phyloP scores from a whole-genome alignment of 2,888 invertebrate species.

The Chymomyza procnemis region DNA sequence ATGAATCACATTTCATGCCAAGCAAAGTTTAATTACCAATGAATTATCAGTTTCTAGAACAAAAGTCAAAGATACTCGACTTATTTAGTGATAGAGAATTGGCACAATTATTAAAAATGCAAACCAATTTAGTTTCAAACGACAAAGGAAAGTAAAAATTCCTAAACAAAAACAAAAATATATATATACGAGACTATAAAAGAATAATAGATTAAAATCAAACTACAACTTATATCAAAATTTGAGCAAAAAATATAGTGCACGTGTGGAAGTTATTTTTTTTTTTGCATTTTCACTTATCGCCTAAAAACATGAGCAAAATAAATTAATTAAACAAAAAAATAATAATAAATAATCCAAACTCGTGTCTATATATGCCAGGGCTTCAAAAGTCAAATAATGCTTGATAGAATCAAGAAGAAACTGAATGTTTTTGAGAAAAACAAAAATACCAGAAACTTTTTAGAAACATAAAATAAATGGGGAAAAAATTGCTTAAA shows the following conservation, averaged over 20 bases:
- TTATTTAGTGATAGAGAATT: slow-evolving; percentile 17
- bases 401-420: too few relatives aligned
- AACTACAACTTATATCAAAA: neutral
- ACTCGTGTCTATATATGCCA: too few relatives aligned
- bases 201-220: neutral
- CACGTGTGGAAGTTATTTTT: neutral
- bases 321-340: too few relatives aligned
- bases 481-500: too few relatives aligned
- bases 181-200: too few relatives aligned
- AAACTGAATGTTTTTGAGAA: too few relatives aligned
- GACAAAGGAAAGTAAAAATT: neutral
- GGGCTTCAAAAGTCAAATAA: too few relatives aligned
- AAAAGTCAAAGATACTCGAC: slow-evolving; percentile 34
- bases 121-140: neutral
- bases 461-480: too few relatives aligned
- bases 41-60: slow-evolving; percentile 42
- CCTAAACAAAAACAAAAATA: neutral
- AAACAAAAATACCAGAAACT: too few relatives aligned
- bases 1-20: slow-evolving; percentile 26
- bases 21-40: slow-evolving; percentile 37
- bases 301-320: neutral
- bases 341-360: too few relatives aligned
- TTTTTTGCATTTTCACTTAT: neutral
- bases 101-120: slow-evolving; percentile 37
- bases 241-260: neutral